Evolutionary conservation across 2,797 vertebrate species (phyloP).

Genomic region (Sebastes dallii): DNA sequence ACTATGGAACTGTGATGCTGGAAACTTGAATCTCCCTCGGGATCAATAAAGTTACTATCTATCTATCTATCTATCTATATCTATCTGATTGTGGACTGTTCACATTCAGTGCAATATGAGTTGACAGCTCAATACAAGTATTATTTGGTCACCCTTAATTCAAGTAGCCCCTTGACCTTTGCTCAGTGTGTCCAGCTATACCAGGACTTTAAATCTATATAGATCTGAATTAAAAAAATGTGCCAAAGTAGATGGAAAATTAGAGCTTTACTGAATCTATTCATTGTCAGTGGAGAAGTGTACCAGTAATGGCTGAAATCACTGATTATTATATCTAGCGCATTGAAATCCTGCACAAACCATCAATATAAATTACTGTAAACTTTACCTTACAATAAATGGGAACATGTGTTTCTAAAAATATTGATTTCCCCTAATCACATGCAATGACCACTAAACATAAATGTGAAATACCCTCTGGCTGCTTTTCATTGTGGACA

Average conservation of each 20-base stretch:
- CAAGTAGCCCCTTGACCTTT: not conserved
- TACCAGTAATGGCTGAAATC: not conserved
- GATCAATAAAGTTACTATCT: too few species aligned
- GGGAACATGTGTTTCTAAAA: not conserved
- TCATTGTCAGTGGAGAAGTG: not conserved
- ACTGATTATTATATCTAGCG: not conserved
- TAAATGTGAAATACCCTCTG: not conserved
- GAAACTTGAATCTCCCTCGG: too few species aligned
- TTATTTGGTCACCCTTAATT: not conserved
- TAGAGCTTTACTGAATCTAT: not conserved
- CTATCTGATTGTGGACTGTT: not conserved
- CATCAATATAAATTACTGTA: not conserved
- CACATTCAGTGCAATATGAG: not conserved
- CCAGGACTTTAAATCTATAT: not conserved
- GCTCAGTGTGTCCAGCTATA: not conserved
- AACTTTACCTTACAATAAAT: not conserved
- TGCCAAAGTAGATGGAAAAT: not conserved
- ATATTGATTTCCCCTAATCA: not conserved
- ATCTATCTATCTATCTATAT: too few species aligned
- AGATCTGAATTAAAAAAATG: not conserved
- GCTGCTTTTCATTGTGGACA: not conserved
- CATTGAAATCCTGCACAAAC: not conserved
- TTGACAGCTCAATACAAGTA: not conserved
- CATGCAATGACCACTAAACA: not conserved
- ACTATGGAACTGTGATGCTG: rapidly evolving